Percentiles rank a stretch among this genome's conserved stretches.
Conservation (phyloP, 2,888 invertebrate genomes). For the Sericinus montela region DNA sequence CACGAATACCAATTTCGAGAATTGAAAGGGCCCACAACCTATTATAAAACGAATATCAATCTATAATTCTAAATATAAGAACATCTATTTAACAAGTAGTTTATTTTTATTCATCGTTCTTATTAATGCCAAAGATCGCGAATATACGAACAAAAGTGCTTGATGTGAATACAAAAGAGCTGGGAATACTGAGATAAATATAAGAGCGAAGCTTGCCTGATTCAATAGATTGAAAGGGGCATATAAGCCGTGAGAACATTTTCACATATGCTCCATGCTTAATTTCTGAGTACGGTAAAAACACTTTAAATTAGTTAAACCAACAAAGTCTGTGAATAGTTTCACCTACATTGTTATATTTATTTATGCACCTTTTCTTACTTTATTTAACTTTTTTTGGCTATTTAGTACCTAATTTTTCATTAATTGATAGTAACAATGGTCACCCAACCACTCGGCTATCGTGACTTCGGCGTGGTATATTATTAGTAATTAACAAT, state of each 20-base stretch:
- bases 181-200: constrained; percentile 21
- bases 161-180: constrained; percentile 35
- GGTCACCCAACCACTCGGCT: no score
- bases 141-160: constrained; percentile 50
- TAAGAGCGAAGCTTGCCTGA: constrained; percentile 17
- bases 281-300: constrained; percentile 39
- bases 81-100: no score
- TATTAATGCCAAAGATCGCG: constrained; percentile 48
- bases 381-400: constrained; percentile 20
- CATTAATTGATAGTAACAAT: no score
- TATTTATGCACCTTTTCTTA: background rate
- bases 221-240: constrained; percentile 46
- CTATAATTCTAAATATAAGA: no score
- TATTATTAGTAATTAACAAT: no score
- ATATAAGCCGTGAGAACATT: constrained; percentile 62
- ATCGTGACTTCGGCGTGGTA: no score
- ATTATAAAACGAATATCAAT: no score
- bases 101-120: constrained; percentile 24
- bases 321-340: constrained; percentile 39
- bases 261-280: constrained; percentile 39
- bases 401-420: background rate
- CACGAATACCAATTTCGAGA: no score
- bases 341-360: constrained; percentile 11
- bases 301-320: constrained; percentile 44
- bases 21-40: no score